Evolutionary conservation across 2,888 invertebrate species (phyloP), one percentile per base, ranked within the genome.

Genomic region (Frankliniella intonsa): DNA sequence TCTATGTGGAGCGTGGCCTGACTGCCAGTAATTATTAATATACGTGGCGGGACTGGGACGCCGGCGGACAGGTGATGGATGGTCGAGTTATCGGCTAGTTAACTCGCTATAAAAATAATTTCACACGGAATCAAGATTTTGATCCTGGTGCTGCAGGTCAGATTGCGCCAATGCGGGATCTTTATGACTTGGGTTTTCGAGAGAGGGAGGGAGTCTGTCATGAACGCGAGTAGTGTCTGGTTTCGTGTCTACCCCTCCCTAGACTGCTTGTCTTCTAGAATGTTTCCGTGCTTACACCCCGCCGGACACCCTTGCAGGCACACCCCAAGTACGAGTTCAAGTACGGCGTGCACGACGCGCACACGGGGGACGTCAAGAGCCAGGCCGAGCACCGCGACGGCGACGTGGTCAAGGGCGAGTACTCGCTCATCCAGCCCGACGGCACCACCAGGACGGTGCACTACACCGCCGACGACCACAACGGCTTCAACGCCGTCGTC

Each of bases 291-390:
- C 38, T 38, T 19, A 10, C 14, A 55, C 0, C n/a, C n/a, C n/a
- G n/a, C n/a, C n/a, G n/a, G 5, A 0, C 55, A 19, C 55, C 12
- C 14, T 12, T 55, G n/a, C 69, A 69, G 69, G 69, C 69, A 0
- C 69, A 69, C 69, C 69, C 69, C 69, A 69, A 69, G 69, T 69
- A 69, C 69, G 69, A 69, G 69, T 69, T 69, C 69, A 69, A 69
- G 69, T 69, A 69, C 69, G 69, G 69, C 69, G 69, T 69, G n/a
- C 69, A 69, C 69, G 69, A 69, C 69, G 69, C 69, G 69, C 55
- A 55, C 55, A 55, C 55, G 17, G 55, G 55, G 17, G 55, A 55
- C 55, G 55, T 55, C 17, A 55, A 69, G 69, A 69, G 69, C 69
- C 69, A 69, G 69, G 22, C 22, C n/a, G 69, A 69, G 69, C 69